These are phyloP conservation scores for Clitarchus hookeri DNA, from an alignment of 2,888 invertebrate genomes.

Conservation along the genomic window DNA sequence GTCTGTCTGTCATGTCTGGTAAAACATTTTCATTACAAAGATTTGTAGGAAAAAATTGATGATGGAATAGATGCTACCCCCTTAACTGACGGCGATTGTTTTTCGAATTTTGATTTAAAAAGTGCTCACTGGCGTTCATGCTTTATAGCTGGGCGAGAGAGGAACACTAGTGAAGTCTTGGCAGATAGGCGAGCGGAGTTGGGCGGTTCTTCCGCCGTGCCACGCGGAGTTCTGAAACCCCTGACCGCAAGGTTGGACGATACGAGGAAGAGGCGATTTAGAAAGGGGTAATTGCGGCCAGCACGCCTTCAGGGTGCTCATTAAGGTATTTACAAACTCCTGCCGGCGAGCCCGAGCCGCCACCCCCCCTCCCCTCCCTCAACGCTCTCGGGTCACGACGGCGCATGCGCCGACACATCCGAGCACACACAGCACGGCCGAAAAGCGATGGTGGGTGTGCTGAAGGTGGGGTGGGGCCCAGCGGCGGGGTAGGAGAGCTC, in stretches of 20 bases:
- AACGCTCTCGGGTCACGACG: too few species aligned
- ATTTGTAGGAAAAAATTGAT: too few species aligned
- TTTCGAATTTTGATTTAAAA: too few species aligned
- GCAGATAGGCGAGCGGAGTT: neutral
- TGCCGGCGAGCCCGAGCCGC: neutral
- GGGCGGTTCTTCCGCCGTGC: neutral
- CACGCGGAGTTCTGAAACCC: neutral
- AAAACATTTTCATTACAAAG: too few species aligned
- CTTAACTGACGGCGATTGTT: too few species aligned
- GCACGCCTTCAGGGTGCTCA: conserved; percentile 21
- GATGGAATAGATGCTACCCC: too few species aligned
- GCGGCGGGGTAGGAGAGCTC: neutral
- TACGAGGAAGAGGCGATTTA: conserved; percentile 16
- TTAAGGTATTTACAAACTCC: conserved; percentile 26
- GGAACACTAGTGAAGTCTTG: neutral
- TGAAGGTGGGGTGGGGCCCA: neutral
- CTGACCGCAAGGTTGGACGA: neutral
- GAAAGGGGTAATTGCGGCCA: conserved; percentile 23
- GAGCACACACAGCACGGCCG: neutral
- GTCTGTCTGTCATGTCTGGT: too few species aligned
- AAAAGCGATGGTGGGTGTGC: too few species aligned
- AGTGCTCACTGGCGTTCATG: too few species aligned
- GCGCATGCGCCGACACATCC: neutral
- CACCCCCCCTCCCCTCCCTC: too few species aligned
- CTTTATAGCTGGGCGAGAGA: too few species aligned